phyloP scores from a whole-genome alignment of 2,888 invertebrate species.

The Phengaris alcon region DNA sequence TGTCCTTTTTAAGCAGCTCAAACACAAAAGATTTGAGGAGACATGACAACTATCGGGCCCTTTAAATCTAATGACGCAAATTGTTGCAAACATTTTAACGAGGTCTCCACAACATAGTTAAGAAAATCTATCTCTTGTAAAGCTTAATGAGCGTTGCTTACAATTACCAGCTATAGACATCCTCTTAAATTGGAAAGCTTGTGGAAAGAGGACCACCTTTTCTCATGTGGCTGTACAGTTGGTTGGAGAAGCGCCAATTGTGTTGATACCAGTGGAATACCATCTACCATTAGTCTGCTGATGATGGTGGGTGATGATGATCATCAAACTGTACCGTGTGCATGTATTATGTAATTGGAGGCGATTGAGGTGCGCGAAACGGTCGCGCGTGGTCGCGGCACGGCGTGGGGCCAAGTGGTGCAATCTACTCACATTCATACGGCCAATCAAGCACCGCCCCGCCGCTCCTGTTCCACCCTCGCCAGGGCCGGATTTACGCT shows the following conservation, averaged over 20 bases:
- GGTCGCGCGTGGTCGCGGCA: slow-evolving; percentile 43
- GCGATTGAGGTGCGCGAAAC: slow-evolving; percentile 35
- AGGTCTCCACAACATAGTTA: not conserved
- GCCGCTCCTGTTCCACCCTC: slow-evolving; percentile 59
- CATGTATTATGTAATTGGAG: slow-evolving; percentile 23
- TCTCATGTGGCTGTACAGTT: not conserved
- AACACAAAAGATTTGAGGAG: not conserved
- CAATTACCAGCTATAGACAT: not conserved
- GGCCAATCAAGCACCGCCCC: slow-evolving; percentile 76
- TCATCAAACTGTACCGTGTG: not conserved
- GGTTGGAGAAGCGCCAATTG: too few species aligned
- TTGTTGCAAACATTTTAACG: slow-evolving; percentile 11
- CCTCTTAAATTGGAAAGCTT: not conserved
- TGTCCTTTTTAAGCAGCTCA: not conserved
- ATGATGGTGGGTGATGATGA: not conserved
- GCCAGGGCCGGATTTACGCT: slow-evolving; percentile 49
- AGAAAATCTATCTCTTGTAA: not conserved
- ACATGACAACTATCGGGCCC: not conserved
- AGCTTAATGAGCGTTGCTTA: not conserved
- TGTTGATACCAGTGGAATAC: not conserved
- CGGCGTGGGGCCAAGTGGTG: slow-evolving; percentile 46
- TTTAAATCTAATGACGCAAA: slow-evolving; percentile 2
- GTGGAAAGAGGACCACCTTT: not conserved
- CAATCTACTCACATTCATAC: slow-evolving; percentile 78
- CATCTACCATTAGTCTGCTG: not conserved